Percentiles rank a stretch among this genome's conserved stretches.
These are phyloP conservation scores for Cyphomyrus discorhynchus DNA, from an alignment of 2,113 vertebrate species.

Conservation along the genomic window DNA sequence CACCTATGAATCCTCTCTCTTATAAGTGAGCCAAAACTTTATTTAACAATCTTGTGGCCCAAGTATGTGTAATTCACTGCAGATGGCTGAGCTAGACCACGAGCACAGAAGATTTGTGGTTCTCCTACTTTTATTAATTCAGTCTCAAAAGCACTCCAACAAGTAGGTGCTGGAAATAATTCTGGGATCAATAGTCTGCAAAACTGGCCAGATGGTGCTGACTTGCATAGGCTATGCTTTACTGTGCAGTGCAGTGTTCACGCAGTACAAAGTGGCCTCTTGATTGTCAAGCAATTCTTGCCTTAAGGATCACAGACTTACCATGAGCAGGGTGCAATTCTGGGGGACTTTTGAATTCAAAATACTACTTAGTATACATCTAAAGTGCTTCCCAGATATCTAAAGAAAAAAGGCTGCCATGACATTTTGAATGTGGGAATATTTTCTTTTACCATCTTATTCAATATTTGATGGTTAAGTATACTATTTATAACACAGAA, in stretches of 20 bases:
- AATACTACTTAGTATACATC: not conserved
- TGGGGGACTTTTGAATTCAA: not conserved
- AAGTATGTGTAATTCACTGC: not conserved
- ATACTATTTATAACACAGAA: not conserved
- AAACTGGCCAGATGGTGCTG: not conserved
- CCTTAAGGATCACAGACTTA: not conserved
- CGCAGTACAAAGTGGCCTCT: not conserved
- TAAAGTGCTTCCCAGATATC: not conserved
- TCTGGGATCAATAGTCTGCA: not conserved
- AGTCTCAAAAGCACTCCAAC: not conserved
- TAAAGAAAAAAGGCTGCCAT: not conserved
- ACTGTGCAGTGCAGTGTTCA: not conserved
- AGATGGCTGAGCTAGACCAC: not conserved
- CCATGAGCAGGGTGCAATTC: not conserved
- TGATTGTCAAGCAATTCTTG: not conserved
- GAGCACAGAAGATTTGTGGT: not conserved
- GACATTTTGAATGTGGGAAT: not conserved
- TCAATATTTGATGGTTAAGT: not conserved
- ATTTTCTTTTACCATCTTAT: not conserved
- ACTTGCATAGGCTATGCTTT: not conserved
- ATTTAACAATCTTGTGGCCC: not conserved
- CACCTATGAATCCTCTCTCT: not conserved
- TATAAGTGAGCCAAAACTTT: not conserved
- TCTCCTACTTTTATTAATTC: slow-evolving; percentile 2
- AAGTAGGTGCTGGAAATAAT: not conserved